phyloP scores from a whole-genome alignment of 1,140 invertebrate genomes.

The Metaphire vulgaris region DNA sequence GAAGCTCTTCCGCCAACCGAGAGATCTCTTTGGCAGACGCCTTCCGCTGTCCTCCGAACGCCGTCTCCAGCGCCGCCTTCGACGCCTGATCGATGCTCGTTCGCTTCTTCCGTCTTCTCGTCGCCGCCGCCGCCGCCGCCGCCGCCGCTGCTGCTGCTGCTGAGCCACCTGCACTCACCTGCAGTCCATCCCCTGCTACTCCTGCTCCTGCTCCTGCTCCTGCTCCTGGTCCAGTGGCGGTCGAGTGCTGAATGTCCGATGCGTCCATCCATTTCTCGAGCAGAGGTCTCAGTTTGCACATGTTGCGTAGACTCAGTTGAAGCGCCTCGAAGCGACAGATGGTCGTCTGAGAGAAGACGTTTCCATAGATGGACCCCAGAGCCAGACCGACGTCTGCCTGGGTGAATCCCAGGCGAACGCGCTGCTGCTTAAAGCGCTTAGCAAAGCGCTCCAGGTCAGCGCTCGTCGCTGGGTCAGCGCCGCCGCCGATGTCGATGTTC shows the following conservation, averaged over 20 bases:
- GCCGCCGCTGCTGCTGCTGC: too few relatives aligned
- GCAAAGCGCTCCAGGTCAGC: conserved; percentile 98
- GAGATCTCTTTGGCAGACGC: conserved; percentile 20
- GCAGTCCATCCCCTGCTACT: neutral
- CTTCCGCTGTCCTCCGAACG: conserved; percentile 17
- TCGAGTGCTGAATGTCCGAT: too few relatives aligned
- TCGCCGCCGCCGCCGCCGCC: too few relatives aligned
- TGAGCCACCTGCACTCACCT: neutral
- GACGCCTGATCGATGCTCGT: neutral
- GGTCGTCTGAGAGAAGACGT: conserved; percentile 98
- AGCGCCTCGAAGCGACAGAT: conserved; percentile 99
- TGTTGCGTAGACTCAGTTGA: conserved; percentile 98
- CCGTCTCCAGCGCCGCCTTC: neutral
- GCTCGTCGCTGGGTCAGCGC: too few relatives aligned
- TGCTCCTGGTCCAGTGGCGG: neutral
- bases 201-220: neutral
- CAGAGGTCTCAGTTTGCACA: conserved; percentile 98
- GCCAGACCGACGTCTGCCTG: conserved; percentile 97
- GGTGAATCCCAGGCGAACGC: conserved; percentile 89
- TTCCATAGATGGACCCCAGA: conserved; percentile 94
- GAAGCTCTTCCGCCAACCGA: conserved; percentile 7
- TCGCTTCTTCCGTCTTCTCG: neutral
- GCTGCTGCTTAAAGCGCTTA: conserved; percentile 97
- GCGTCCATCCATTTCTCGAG: conserved; percentile 99
- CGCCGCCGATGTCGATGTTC: too few relatives aligned